Conservation (phyloP, 2,113 vertebrate species). For the Gobius niger region DNA sequence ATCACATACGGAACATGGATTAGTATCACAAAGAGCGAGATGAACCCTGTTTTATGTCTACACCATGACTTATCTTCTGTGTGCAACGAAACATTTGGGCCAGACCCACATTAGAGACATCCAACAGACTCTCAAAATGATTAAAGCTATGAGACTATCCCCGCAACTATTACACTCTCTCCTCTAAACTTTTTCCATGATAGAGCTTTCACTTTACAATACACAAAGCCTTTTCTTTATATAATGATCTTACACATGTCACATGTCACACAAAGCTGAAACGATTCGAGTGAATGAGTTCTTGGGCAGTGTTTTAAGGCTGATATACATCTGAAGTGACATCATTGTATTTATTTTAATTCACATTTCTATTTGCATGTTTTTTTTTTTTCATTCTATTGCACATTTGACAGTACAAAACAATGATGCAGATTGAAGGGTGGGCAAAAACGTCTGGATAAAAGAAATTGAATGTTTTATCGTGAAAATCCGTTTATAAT, state of each 20-base stretch:
- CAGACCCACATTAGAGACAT: slow-evolving; percentile 4
- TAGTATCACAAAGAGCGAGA: background rate
- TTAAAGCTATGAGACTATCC: slow-evolving; percentile 42
- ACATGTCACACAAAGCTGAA: background rate
- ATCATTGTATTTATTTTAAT: background rate
- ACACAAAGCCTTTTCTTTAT: background rate
- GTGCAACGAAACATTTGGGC: slow-evolving; percentile 24
- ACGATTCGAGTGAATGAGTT: background rate
- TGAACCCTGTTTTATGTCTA: slow-evolving; percentile 34
- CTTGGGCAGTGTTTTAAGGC: slow-evolving; percentile 1
- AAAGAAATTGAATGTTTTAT: too few relatives aligned
- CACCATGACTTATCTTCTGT: slow-evolving; percentile 14
- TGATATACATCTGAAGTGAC: background rate
- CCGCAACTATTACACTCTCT: background rate
- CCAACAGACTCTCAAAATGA: slow-evolving; percentile 1
- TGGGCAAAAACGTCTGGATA: too few relatives aligned
- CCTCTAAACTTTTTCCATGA: slow-evolving; percentile 6
- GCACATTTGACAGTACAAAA: background rate
- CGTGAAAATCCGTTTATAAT: too few relatives aligned
- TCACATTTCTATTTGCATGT: background rate
- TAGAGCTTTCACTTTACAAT: slow-evolving; percentile 1
- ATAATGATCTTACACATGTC: background rate
- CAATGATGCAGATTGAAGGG: background rate
- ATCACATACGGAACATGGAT: slow-evolving; percentile 4
- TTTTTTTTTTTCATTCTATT: background rate